A percentile compares a stretch with the other conserved stretches of the same genome.
phyloP scores from a whole-genome alignment of 2,113 vertebrate genomes.

The Brienomyrus brachyistius region DNA sequence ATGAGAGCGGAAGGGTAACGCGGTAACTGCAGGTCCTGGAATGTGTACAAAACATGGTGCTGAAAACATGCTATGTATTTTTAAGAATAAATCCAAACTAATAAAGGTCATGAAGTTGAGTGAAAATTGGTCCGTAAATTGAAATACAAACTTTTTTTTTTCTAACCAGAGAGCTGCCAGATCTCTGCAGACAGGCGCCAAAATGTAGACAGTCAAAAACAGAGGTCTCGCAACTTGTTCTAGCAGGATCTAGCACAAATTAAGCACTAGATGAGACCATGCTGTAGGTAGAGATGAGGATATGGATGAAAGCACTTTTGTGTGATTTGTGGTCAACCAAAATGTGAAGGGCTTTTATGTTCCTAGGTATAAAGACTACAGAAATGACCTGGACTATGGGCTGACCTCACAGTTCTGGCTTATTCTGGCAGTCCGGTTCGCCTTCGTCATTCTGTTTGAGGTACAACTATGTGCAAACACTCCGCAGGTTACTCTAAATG shows the following conservation, averaged over 20 bases:
- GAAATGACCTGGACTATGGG: slow-evolving; percentile 56
- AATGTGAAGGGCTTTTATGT: background rate
- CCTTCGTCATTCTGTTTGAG: slow-evolving; percentile 87
- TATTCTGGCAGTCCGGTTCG: slow-evolving; percentile 75
- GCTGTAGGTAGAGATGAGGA: background rate
- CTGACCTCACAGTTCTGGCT: slow-evolving; percentile 77
- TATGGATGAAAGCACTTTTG: background rate
- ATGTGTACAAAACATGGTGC: background rate
- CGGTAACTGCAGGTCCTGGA: background rate
- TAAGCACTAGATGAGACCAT: background rate
- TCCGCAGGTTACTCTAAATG: background rate
- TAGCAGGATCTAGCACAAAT: background rate
- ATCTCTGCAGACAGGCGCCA: background rate
- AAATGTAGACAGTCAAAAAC: background rate
- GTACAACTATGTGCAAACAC: slow-evolving; percentile 38
- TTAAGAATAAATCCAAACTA: background rate
- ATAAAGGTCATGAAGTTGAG: background rate
- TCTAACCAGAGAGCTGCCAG: background rate
- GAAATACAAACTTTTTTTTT: background rate
- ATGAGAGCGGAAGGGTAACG: background rate
- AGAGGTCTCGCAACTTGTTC: background rate
- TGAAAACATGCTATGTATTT: background rate
- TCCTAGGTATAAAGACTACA: slow-evolving; percentile 82
- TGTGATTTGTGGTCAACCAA: background rate
- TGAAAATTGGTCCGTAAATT: background rate